Evolutionary conservation across 1,140 invertebrate genomes (phyloP).

Genomic region (Cydia amplana): DNA sequence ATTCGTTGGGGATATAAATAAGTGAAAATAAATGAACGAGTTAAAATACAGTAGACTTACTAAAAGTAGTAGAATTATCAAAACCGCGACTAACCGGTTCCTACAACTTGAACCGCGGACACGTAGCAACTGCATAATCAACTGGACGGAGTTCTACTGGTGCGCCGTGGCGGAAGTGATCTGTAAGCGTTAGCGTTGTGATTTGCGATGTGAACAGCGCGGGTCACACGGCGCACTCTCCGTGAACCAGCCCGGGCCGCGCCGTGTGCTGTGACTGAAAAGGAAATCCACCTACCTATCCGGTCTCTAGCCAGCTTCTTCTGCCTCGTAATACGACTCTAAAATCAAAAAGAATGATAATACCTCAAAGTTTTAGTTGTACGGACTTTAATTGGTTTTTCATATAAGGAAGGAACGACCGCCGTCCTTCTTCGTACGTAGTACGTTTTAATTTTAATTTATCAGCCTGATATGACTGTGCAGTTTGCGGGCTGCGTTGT

Average conservation of each 20-base stretch:
- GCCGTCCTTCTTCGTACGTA: slow-evolving; percentile 48
- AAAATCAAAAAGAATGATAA: slow-evolving; percentile 35
- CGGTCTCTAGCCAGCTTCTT: neutral
- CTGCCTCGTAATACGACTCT: neutral
- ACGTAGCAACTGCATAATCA: too few species aligned
- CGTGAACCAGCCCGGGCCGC: slow-evolving; percentile 40
- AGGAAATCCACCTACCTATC: slow-evolving; percentile 32
- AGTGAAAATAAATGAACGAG: neutral
- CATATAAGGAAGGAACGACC: slow-evolving; percentile 41
- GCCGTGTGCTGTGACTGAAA: slow-evolving; percentile 40
- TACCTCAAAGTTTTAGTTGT: slow-evolving; percentile 48
- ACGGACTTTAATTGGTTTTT: slow-evolving; percentile 59
- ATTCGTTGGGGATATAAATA: neutral
- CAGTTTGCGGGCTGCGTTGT: slow-evolving; percentile 70
- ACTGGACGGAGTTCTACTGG: too few species aligned
- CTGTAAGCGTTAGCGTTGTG: neutral
- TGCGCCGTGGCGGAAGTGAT: neutral
- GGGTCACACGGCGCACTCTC: slow-evolving; percentile 8
- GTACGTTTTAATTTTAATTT: slow-evolving; percentile 65
- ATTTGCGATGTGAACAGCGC: neutral
- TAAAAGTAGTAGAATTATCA: neutral
- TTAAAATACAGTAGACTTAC: neutral
- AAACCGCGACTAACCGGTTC: too few species aligned
- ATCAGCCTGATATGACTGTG: slow-evolving; percentile 72
- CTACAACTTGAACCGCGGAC: too few species aligned